Percentiles rank a stretch among this genome's conserved stretches.
Conservation (phyloP, 2,888 invertebrate genomes). For the Lomographa bimaculata region DNA sequence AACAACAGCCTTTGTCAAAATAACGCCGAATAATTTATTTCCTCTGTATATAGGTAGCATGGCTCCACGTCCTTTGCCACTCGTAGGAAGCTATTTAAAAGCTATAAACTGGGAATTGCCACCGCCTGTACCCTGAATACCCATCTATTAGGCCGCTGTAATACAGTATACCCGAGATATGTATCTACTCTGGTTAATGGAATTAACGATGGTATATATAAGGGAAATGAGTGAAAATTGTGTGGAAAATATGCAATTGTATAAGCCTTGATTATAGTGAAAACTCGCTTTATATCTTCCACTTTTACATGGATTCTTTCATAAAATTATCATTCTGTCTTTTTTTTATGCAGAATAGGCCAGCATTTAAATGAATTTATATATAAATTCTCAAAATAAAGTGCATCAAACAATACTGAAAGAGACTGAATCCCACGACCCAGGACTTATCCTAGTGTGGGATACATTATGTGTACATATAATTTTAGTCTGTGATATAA, state of each 20-base stretch:
- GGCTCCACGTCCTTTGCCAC: conserved; percentile 31
- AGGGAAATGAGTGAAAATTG: conserved; percentile 12
- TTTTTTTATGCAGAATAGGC: too few relatives aligned
- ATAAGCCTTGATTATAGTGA: too few relatives aligned
- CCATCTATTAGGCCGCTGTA: conserved; percentile 26
- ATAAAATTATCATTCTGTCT: too few relatives aligned
- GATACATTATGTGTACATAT: too few relatives aligned
- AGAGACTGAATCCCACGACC: too few relatives aligned
- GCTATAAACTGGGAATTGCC: conserved; percentile 38
- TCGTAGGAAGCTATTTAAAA: conserved; percentile 39
- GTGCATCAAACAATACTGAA: too few relatives aligned
- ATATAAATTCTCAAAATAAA: too few relatives aligned
- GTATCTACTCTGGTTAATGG: conserved; percentile 21
- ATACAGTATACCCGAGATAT: conserved; percentile 22
- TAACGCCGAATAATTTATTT: conserved; percentile 27
- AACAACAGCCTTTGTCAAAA: conserved; percentile 26
- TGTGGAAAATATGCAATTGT: conserved; percentile 1
- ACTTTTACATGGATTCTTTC: background rate
- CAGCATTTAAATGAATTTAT: too few relatives aligned
- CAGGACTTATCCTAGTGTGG: too few relatives aligned
- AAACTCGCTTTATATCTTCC: too few relatives aligned
- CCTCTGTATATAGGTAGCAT: conserved; percentile 29
- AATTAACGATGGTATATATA: conserved; percentile 19
- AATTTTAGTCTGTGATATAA: too few relatives aligned
- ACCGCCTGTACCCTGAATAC: conserved; percentile 26